Evolutionary conservation across 2,113 vertebrate species (phyloP).

Genomic region (Larimichthys crocea): DNA sequence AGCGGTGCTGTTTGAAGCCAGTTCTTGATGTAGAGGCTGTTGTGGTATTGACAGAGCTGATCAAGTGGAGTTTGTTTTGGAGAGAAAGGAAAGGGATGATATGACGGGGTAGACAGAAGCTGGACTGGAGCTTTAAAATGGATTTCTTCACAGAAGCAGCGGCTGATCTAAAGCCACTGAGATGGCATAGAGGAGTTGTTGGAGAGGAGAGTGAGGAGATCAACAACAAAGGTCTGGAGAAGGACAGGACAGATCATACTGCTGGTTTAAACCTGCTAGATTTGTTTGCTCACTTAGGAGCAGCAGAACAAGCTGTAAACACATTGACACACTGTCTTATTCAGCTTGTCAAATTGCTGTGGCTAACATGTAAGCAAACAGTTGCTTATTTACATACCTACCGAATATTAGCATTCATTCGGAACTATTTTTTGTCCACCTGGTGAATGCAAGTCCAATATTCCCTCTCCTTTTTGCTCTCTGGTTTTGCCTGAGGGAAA

Average conservation of each 20-base stretch:
- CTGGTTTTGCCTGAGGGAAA: neutral
- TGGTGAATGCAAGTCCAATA: neutral
- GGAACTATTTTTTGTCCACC: neutral
- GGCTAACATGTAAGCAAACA: neutral
- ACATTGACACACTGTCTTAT: neutral
- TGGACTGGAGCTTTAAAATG: neutral
- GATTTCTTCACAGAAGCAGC: neutral
- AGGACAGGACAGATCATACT: neutral
- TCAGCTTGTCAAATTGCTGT: neutral
- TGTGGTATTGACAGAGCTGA: constrained; percentile 32
- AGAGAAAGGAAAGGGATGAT: constrained; percentile 4
- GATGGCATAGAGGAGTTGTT: neutral
- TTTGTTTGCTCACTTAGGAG: neutral
- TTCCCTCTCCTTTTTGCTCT: neutral
- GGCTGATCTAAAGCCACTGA: neutral
- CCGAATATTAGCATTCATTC: neutral
- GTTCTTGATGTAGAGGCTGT: constrained; percentile 20
- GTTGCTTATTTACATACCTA: neutral
- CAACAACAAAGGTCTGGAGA: neutral
- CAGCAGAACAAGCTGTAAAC: neutral
- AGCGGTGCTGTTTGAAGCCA: neutral
- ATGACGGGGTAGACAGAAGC: neutral
- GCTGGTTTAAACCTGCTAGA: neutral
- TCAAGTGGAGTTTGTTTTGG: constrained; percentile 4
- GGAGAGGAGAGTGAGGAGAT: neutral